Evolutionary conservation across 2,113 vertebrate species (phyloP), one percentile per base, ranked within the genome.

Genomic region (Hippocampus guttulatus): DNA sequence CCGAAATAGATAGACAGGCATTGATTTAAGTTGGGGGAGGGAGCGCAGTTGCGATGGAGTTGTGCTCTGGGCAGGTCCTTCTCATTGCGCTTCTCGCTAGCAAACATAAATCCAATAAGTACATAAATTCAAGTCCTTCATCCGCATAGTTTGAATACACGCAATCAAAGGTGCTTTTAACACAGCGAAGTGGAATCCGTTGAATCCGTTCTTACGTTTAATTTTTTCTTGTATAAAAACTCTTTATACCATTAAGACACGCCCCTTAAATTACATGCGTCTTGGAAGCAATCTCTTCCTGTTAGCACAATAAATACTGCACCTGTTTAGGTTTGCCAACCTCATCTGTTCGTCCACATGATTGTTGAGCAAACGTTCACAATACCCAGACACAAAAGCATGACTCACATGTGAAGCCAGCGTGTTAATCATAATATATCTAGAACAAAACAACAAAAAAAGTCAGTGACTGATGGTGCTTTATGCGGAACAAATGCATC

Each of bases 401-500:
- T 61, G 54, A 41, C 18, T 76, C 70, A 78, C 80, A 25, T 38
- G 77, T 47, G 43, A 70, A 54, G 74, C 27, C 1, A 12, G 27
- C 74, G 75, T 84, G 60, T 75, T 81, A 79, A 69, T 64, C 76
- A 80, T 69, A 71, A 75, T 74, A 74, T 30, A 60, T 60, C 30
- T 27, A 2, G 57, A 58, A 52, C 12, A 8, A 51, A 10, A 58
- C 62, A 68, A 73, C 68, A 78, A 77, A 70, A 74, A 69, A 64
- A 68, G 73, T 18, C 60, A 10, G 72, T 79, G 86, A 82, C 68
- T 82, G 74, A 85, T 86, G 73, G 70, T 76, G 64, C 78, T 66
- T 81, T 85, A 82, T 82, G 76, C 68, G 70, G 75, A 85, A 83
- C 76, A 85, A 88, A 83, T 75, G 55, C 75, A 86, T 70, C 78